Base-by-base conservation (phyloP, 2,797 vertebrate species). In the Sebastes taczanowskii region DNA sequence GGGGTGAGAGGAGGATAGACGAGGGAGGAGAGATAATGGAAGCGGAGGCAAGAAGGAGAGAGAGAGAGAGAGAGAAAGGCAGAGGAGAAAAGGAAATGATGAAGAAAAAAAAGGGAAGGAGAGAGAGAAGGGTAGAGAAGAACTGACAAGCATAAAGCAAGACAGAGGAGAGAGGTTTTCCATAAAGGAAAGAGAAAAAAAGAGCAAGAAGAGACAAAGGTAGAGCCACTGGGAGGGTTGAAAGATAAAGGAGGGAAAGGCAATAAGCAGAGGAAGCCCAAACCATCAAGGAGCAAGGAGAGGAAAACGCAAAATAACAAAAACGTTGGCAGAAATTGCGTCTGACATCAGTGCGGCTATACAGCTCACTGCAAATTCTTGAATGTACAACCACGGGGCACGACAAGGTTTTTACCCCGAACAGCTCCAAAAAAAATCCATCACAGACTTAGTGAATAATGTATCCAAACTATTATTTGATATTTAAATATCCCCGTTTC, bases 11-110 rank as follows among this genome's bases (percentile, higher is more conserved):
- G 42, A 82, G 71, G 66, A 66, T 62, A 80, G 76, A 72, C 1
- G 25, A 75, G 75, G 79, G 81, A 74, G 72, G 61, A 64, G 34
- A 83, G 83, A 87, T 91, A 90, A 88, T 88, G 81, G 80, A 69
- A 79, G 77, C 18, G 2, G 61, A 82, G 74, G 76, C 59, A 84
- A 68, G 42, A 78, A 61, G 53, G 63, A 79, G 35, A 32, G 61
- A 23, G 23, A 79, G 35, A 32, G 61, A 23, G 23, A 66, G 13
- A 49, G 20, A 42, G 18, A 46, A 55, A 14, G 20, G 20, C 64
- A 53, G 27, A 64, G 29, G 68, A 30, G 55, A 16, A 71, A 46
- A 52, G 23, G 29, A 64, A 62, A 58, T 35, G 22, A 56, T 49
- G 32, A 29, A 78, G 32, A 14, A 65, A 46, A 27, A 27, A 27